Conservation (phyloP, 2,888 invertebrate species). For the Hemistola chrysoprasaria region DNA sequence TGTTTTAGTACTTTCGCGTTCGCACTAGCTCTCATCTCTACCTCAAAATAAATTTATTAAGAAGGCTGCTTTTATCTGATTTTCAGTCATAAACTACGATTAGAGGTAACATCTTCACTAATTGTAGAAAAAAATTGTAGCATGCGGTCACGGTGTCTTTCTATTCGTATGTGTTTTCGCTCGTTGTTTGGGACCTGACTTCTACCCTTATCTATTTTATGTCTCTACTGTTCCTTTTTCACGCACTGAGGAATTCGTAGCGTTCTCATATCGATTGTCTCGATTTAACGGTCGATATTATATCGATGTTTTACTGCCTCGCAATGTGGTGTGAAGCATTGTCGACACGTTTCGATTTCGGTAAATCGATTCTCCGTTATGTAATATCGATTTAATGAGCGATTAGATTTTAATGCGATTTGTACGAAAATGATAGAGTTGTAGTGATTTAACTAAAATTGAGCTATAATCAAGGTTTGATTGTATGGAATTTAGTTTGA, state of each 20-base stretch:
- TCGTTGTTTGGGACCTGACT: too few relatives aligned
- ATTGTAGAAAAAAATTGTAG: too few relatives aligned
- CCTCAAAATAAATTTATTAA: too few relatives aligned
- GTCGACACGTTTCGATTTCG: slow-evolving; percentile 52
- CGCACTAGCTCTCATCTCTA: slow-evolving; percentile 36
- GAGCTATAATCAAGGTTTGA: slow-evolving; percentile 64
- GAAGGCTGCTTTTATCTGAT: too few relatives aligned
- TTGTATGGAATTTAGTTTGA: slow-evolving; percentile 54
- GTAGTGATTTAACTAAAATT: slow-evolving; percentile 59
- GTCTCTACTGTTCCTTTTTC: slow-evolving; percentile 43
- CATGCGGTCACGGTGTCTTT: too few relatives aligned
- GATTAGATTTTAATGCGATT: slow-evolving; percentile 17
- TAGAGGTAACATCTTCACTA: too few relatives aligned
- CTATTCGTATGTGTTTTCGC: too few relatives aligned
- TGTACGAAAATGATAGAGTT: slow-evolving; percentile 32
- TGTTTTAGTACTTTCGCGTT: slow-evolving; percentile 57
- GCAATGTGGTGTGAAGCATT: slow-evolving; percentile 59
- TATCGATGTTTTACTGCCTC: slow-evolving; percentile 53
- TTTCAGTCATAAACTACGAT: too few relatives aligned
- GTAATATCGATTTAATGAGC: slow-evolving; percentile 22
- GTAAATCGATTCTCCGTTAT: slow-evolving; percentile 37
- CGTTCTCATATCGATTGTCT: slow-evolving; percentile 41
- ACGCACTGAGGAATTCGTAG: slow-evolving; percentile 42
- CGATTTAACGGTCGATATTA: slow-evolving; percentile 44
- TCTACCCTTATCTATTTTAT: too few relatives aligned